Conservation (phyloP, 2,113 vertebrate genomes). For the Menura novaehollandiae region DNA sequence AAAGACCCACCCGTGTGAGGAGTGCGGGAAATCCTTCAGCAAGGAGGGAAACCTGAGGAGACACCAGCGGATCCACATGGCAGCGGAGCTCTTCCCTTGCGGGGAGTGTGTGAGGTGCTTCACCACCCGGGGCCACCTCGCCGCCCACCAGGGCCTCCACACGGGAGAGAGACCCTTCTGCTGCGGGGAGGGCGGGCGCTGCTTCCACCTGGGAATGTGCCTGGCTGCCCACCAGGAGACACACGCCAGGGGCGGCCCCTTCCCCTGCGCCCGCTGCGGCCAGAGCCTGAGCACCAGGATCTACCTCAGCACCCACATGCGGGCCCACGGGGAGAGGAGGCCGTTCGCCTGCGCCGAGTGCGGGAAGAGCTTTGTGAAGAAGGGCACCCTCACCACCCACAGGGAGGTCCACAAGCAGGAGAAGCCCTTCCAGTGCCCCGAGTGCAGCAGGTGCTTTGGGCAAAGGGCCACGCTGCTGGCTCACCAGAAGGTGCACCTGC, state of each 20-base stretch:
- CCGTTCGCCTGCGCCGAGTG: neutral
- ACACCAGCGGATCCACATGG: neutral
- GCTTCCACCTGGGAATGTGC: neutral
- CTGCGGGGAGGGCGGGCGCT: neutral
- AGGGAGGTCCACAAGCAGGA: neutral
- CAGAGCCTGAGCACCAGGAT: constrained; percentile 5
- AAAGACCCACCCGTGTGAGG: neutral
- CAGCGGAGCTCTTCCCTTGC: neutral
- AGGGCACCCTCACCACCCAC: neutral
- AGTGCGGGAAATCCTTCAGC: neutral
- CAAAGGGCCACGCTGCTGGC: neutral
- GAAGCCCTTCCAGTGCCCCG: neutral
- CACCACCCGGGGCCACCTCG: neutral
- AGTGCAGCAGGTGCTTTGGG: neutral
- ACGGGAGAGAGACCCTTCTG: neutral
- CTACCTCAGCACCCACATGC: neutral
- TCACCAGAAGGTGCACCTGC: constrained; percentile 2
- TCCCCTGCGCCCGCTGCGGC: neutral
- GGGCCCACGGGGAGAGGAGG: neutral
- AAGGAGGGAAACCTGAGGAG: neutral
- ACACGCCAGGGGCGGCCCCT: neutral
- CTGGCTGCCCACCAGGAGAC: neutral
- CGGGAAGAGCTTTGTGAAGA: neutral
- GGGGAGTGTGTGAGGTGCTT: neutral
- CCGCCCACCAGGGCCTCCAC: neutral